These are phyloP conservation scores for Enteromius argenteus DNA, from an alignment of 2,797 vertebrate genomes.

Conservation along the genomic window DNA sequence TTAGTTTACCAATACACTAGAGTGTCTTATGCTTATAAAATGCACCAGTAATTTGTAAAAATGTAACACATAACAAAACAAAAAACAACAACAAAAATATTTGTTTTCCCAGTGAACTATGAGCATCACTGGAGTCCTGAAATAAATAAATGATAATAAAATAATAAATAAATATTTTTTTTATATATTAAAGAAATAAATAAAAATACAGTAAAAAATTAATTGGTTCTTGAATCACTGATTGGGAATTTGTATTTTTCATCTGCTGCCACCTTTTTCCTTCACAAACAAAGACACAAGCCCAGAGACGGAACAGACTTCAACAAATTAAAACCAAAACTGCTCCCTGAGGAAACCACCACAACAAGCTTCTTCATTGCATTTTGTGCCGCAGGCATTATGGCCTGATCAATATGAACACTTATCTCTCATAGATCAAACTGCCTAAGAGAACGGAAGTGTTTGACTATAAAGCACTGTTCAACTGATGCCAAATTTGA, in stretches of 20 bases:
- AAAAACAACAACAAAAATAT: neutral
- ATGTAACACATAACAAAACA: too few relatives aligned
- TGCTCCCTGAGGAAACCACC: neutral
- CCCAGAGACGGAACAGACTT: neutral
- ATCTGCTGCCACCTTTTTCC: neutral
- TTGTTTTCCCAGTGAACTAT: neutral
- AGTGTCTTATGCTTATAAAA: neutral
- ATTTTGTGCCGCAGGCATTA: conserved; percentile 26
- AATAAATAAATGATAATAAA: too few relatives aligned
- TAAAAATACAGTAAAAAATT: neutral
- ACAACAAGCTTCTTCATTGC: conserved; percentile 21
- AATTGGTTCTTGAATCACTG: neutral
- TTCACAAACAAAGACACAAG: neutral
- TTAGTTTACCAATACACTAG: neutral
- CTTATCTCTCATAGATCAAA: conserved; percentile 23
- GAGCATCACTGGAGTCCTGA: too few relatives aligned
- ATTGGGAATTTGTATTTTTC: conserved; percentile 15
- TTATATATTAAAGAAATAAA: neutral
- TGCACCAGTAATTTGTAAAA: neutral
- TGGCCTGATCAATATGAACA: conserved; percentile 34
- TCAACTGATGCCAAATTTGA: neutral
- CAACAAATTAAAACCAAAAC: conserved; percentile 5
- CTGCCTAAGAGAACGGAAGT: neutral
- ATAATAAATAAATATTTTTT: neutral
- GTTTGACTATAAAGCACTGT: neutral